A percentile compares a stretch with the other conserved stretches of the same genome.
Evolutionary conservation across 2,113 vertebrate genomes (phyloP).

Genomic region (Lates calcarifer): DNA sequence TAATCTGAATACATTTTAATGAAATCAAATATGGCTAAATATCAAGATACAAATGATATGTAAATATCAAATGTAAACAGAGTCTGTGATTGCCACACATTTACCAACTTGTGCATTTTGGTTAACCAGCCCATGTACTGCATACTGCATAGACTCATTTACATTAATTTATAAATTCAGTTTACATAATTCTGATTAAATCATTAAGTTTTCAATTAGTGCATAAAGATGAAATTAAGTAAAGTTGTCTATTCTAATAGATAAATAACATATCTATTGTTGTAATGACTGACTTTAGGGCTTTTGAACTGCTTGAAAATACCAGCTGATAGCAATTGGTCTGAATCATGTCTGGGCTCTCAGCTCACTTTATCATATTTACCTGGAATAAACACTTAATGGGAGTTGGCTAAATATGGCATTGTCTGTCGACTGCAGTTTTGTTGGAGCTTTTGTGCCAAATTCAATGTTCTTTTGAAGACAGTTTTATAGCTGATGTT

Average conservation of each 20-base stretch:
- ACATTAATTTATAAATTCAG: neutral
- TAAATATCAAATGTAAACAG: neutral
- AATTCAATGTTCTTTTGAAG: constrained; percentile 25
- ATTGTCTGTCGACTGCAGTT: constrained; percentile 4
- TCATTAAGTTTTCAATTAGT: neutral
- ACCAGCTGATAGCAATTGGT: neutral
- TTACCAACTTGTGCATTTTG: neutral
- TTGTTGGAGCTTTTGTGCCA: constrained; percentile 11
- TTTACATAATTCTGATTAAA: neutral
- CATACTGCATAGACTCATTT: neutral
- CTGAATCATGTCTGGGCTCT: neutral
- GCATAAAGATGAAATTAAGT: neutral
- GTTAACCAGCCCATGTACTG: neutral
- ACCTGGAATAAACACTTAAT: constrained; percentile 4
- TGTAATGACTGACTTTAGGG: neutral
- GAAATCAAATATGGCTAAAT: neutral
- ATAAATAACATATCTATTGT: neutral
- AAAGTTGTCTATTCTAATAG: neutral
- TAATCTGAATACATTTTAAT: neutral
- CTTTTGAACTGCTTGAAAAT: neutral
- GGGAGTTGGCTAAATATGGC: constrained; percentile 30
- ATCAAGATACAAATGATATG: neutral
- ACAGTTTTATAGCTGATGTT: constrained; percentile 45
- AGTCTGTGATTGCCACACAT: neutral
- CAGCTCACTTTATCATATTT: constrained; percentile 2